Base-by-base conservation (phyloP, 2,797 vertebrate genomes). In the Rallus crepitans region DNA sequence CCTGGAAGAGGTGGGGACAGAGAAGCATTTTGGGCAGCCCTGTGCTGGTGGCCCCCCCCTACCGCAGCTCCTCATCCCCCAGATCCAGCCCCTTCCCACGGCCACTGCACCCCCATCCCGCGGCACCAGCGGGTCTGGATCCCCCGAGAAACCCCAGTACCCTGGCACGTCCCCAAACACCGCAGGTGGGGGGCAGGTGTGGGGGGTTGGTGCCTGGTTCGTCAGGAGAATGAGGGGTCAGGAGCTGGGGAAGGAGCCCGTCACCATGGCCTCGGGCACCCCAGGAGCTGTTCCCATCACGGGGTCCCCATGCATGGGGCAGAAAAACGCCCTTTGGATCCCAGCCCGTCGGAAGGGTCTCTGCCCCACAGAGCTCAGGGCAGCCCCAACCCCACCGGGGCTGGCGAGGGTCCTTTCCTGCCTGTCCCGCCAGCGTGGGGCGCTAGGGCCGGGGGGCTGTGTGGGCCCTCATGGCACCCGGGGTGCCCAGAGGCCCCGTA, bases 101-200 rank as follows among this genome's bases (percentile, higher is more conserved):
- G 23, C 23, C 0, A 0, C 69, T 15, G 11, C 17, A 10, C 11
- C 30, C 39, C 27, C 45, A 19, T 8, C 25, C 57, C 19, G 4
- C 0, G 0, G 33, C 39, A 52, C 47, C 0, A 0, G 5, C 1
- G 21, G 11, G 3, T 5, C 19, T 0, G 0, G 47, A 21, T 8
- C 60, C 56, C 0, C 0, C 19, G 5, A 37, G 25, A 15, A 35
- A 14, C 75, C 70, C 78, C 19, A 0, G 2, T 7, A 5, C 25
- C 33, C 31, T 0, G 0, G 25, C 13, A 7, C 0, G 0, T 4
- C 66, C 69, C 82, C 47, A 3, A 23, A 19, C 13, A 7, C 4
- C 40, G 47, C 21, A 23, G 47, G 47, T 47, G 47, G 19, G 47
- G 47, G 21, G 20, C 21, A 23, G 19, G 47, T 7, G 19, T 20